Evolutionary conservation across 2,888 invertebrate genomes (phyloP), one percentile per base, ranked within the genome.

Genomic region (Tenthredo scrophulariae): DNA sequence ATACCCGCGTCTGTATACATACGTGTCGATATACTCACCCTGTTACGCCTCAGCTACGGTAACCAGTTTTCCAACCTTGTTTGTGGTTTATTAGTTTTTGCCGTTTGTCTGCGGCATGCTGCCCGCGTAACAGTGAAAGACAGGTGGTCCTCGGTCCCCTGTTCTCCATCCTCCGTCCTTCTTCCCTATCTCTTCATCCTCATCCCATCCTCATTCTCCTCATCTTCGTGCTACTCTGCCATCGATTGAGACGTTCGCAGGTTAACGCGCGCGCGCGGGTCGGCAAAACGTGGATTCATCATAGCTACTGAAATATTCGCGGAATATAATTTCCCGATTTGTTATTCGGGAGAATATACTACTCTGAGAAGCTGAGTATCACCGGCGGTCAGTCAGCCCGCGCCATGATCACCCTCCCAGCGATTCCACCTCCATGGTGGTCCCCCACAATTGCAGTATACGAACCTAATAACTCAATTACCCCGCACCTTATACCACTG

Each of bases 401-500:
- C 43, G 40, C 40, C 43, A 26, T 43, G 46, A 54, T 50, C 37
- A 77, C 50, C 77, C 77, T 54, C 18, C 80, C 37, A 62, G 33
- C 80, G 3, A 80, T 18, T 50, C 80, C 80, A 50, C 92, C 92
- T 91, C 93, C 93, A 93, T 93, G 93, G 93, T 93, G 93, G 93
- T 93, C 93, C 80, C 79, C 80, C 93, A 93, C 93, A 93, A 93
- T 93, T 93, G 93, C 93, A 93, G 93, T 93, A 62, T 80, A 80
- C 80, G 37, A 80, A 80, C 80, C 80, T 80, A 93, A 93, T 93
- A 93, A 93, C 93, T 93, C 93, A 93, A 93, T 93, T 93, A 93
- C 93, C 93, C 92, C 80, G 77, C 74, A 54, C 77, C 77, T 77
- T 77, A 15, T 77, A 43, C 77, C 50, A 46, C 77, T 50, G 50